Conservation (phyloP, 1,140 invertebrate genomes). For the Drosophila grimshawi region DNA sequence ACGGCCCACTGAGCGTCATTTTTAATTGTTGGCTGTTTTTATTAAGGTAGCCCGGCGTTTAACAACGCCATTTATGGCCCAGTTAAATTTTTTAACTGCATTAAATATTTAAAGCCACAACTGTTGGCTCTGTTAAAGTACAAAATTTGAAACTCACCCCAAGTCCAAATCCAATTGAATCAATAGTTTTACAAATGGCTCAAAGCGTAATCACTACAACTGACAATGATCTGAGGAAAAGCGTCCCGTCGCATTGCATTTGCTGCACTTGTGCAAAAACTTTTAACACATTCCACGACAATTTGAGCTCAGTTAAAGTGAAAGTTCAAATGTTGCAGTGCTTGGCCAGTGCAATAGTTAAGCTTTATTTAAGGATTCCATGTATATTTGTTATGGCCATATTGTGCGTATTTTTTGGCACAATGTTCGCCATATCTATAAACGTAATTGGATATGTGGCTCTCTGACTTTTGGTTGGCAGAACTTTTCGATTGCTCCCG, state of each 20-base stretch:
- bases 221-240: conserved; percentile 32
- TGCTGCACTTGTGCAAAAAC: conserved; percentile 32
- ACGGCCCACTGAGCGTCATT: not conserved
- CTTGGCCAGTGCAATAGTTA: conserved; percentile 13
- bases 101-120: conserved; percentile 57
- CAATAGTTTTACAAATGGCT: conserved; percentile 15
- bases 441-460: conserved; percentile 78
- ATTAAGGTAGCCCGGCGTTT: not conserved
- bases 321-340: conserved; percentile 66
- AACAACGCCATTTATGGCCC: conserved; percentile 50
- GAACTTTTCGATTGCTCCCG: conserved; percentile 33
- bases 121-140: conserved; percentile 4
- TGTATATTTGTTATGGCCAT: conserved; percentile 65
- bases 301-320: conserved; percentile 52
- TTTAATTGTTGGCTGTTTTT: no score
- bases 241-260: conserved; percentile 9
- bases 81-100: conserved; percentile 16
- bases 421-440: conserved; percentile 75
- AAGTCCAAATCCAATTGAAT: conserved; percentile 5
- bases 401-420: conserved; percentile 67
- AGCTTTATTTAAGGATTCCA: conserved; percentile 61
- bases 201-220: conserved; percentile 35
- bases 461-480: conserved; percentile 56
- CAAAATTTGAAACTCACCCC: not conserved
- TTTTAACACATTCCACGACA: conserved; percentile 55